Percentiles rank a stretch among this genome's conserved stretches.
These are phyloP conservation scores for Doris montereyensis DNA, from an alignment of 2,888 invertebrate species.

Conservation along the genomic window DNA sequence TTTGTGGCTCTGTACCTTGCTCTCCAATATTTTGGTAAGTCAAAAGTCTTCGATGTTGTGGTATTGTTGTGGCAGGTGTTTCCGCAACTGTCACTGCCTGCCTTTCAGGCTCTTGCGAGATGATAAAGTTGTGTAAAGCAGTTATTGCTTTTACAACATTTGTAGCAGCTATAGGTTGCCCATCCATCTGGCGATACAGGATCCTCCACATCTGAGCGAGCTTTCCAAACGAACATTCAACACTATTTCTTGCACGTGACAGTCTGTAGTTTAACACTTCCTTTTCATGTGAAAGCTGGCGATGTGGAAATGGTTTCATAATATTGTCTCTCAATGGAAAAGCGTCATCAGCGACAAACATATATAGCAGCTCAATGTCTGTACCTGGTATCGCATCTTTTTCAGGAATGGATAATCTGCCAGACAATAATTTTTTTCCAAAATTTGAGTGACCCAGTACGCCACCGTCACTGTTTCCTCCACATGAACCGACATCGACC, in stretches of 20 bases:
- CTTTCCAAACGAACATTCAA: slow-evolving; percentile 25
- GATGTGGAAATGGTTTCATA: slow-evolving; percentile 30
- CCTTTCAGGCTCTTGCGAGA: slow-evolving; percentile 4
- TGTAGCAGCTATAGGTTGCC: slow-evolving; percentile 11
- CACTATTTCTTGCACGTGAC: slow-evolving; percentile 23
- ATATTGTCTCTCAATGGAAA: slow-evolving; percentile 10
- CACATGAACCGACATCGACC: slow-evolving; percentile 18
- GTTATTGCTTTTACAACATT: slow-evolving; percentile 24
- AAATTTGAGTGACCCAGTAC: neutral
- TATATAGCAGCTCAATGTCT: slow-evolving; percentile 7
- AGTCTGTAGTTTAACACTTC: slow-evolving; percentile 25
- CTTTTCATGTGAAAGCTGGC: slow-evolving; percentile 15
- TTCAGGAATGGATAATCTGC: slow-evolving; percentile 6
- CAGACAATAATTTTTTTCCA: neutral
- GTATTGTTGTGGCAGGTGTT: neutral
- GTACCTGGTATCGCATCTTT: slow-evolving; percentile 1
- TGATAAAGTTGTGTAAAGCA: slow-evolving; percentile 17
- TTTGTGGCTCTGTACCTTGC: no score
- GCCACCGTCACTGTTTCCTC: slow-evolving; percentile 27
- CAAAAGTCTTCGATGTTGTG: neutral
- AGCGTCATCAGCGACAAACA: slow-evolving; percentile 24
- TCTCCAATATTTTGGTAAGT: slow-evolving; percentile 11
- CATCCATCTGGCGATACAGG: slow-evolving; percentile 5
- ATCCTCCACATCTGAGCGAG: slow-evolving; percentile 28
- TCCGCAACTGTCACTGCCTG: neutral